These are phyloP conservation scores for Sebastes glaucus DNA, from an alignment of 2,797 vertebrate species.

Conservation along the genomic window DNA sequence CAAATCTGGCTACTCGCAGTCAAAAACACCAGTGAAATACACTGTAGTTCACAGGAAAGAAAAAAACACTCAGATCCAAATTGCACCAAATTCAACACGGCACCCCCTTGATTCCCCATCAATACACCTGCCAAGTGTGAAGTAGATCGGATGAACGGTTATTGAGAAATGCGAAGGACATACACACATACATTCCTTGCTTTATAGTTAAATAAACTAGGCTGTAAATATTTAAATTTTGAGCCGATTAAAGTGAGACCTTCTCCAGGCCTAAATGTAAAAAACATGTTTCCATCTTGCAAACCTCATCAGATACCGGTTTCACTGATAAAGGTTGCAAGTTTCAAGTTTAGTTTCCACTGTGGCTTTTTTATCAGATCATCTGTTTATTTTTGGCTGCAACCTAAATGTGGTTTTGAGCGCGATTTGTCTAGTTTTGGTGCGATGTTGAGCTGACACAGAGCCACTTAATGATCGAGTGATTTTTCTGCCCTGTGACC, in stretches of 20 bases:
- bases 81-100: no score
- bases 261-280: fast-evolving
- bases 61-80: no score
- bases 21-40: no score
- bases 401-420: background rate
- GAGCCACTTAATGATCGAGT: background rate
- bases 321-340: background rate
- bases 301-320: background rate
- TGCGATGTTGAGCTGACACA: background rate
- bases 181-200: no score
- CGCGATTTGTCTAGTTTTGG: background rate
- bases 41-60: no score
- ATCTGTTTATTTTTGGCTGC: background rate
- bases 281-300: background rate
- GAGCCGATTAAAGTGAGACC: no score
- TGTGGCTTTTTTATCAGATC: background rate
- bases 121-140: no score
- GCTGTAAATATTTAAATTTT: fast-evolving
- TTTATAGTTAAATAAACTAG: no score
- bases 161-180: no score
- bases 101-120: no score
- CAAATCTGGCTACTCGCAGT: no score
- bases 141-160: no score
- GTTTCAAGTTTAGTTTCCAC: background rate
- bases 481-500: slow-evolving; percentile 3